These are phyloP conservation scores for Chinchilla lanigera DNA, from an alignment of 2,113 vertebrate genomes.

Conservation along the genomic window DNA sequence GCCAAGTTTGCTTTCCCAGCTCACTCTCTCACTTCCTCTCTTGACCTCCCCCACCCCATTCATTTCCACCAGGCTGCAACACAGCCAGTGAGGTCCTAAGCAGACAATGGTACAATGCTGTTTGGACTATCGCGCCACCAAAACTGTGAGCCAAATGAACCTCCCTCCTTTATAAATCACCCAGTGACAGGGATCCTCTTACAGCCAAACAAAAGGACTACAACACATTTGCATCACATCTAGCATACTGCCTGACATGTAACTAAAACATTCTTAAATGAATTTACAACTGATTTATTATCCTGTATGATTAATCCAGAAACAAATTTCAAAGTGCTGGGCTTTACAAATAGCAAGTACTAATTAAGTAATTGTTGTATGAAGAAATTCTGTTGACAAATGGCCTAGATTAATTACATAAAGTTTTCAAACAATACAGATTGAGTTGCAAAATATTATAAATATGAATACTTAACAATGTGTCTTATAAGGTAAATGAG, in stretches of 20 bases:
- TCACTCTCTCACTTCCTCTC: background rate
- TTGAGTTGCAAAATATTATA: background rate
- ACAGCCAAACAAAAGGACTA: background rate
- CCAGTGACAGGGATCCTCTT: background rate
- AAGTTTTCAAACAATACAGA: slow-evolving; percentile 44
- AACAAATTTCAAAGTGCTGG: slow-evolving; percentile 44
- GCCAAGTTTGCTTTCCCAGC: background rate
- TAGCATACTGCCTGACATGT: background rate
- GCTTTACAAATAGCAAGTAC: slow-evolving; percentile 30
- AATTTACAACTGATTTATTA: slow-evolving; percentile 51
- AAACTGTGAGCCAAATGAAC: background rate
- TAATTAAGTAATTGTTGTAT: slow-evolving; percentile 43
- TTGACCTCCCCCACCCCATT: background rate
- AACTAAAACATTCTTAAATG: background rate
- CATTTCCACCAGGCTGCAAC: too few species aligned
- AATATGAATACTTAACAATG: slow-evolving; percentile 49
- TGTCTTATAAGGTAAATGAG: slow-evolving; percentile 36
- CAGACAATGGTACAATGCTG: background rate
- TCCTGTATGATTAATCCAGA: slow-evolving; percentile 58
- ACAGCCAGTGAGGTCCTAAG: background rate
- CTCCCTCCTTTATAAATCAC: background rate
- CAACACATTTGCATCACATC: background rate
- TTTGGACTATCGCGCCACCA: background rate
- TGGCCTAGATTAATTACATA: slow-evolving; percentile 51
- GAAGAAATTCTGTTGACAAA: slow-evolving; percentile 47